phyloP scores from a whole-genome alignment of 1,140 invertebrate genomes.

The Holcopasites calliopsidis region DNA sequence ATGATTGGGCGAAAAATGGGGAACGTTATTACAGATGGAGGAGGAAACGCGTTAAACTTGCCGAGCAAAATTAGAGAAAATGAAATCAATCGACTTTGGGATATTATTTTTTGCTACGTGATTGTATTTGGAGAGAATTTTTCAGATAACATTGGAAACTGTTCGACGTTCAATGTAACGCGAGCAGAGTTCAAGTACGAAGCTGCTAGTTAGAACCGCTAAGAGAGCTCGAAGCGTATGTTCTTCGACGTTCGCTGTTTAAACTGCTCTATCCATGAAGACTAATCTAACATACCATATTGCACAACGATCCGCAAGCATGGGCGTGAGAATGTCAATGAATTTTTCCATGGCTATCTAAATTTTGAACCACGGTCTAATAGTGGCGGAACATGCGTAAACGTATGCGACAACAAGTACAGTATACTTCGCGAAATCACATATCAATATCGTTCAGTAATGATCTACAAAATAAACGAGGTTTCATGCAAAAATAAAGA shows the following conservation, averaged over 20 bases:
- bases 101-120: no score
- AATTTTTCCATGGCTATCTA: neutral
- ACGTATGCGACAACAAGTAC: neutral
- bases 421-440: neutral
- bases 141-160: neutral
- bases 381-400: neutral
- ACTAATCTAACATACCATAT: neutral
- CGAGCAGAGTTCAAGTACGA: neutral
- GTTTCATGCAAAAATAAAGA: no score
- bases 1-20: no score
- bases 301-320: neutral
- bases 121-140: no score
- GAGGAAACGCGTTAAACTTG: no score
- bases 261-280: neutral
- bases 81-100: no score
- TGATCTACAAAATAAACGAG: no score
- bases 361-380: neutral
- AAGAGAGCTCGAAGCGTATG: neutral
- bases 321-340: slow-evolving; percentile 7
- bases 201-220: neutral
- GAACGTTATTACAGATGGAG: no score
- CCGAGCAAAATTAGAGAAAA: no score
- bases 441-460: no score
- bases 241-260: neutral
- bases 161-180: neutral